Percentiles rank a stretch among this genome's conserved stretches.
phyloP scores from a whole-genome alignment of 2,113 vertebrate genomes.

The Probosciger aterrimus region DNA sequence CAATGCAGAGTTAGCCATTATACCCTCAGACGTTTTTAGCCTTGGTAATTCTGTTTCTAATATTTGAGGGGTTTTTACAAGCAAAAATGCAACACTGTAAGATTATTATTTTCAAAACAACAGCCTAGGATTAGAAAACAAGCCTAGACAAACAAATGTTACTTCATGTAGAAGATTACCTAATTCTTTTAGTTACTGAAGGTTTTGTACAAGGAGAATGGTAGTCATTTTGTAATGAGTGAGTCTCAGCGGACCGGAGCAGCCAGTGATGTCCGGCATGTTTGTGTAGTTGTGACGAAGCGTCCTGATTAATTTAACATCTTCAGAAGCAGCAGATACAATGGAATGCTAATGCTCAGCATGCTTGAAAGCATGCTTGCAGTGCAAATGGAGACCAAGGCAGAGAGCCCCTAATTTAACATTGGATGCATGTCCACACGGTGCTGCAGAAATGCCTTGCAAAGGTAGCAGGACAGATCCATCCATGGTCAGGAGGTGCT shows the following conservation, averaged over 20 bases:
- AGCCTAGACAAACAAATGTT: not conserved
- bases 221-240: not conserved
- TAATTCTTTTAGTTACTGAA: not conserved
- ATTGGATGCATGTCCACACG: rapidly evolving
- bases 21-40: not conserved
- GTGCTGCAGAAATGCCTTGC: not conserved
- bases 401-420: not conserved
- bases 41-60: not conserved
- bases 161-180: not conserved
- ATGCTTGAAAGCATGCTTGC: not conserved
- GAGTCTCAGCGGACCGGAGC: not conserved
- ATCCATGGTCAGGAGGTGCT: not conserved
- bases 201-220: not conserved
- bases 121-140: not conserved
- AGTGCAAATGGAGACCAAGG: not conserved
- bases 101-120: not conserved
- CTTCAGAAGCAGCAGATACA: not conserved
- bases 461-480: not conserved
- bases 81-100: not conserved
- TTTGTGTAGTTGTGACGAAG: not conserved
- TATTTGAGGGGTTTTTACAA: not conserved
- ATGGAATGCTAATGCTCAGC: not conserved
- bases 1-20: not conserved
- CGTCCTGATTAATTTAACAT: not conserved
- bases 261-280: not conserved